phyloP scores from a whole-genome alignment of 2,113 vertebrate species.

The Anguilla rostrata region DNA sequence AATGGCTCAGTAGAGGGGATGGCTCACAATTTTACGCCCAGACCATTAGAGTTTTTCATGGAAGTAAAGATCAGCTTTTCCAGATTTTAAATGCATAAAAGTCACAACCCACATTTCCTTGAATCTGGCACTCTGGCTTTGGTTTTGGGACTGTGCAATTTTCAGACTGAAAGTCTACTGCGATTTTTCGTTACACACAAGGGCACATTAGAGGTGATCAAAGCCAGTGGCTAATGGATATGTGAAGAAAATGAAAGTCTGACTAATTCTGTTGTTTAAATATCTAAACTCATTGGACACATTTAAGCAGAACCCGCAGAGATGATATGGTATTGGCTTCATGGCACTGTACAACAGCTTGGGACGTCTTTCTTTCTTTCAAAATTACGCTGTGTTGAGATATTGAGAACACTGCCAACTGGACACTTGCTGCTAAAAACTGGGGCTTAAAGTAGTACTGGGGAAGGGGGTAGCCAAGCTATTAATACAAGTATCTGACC shows the following conservation, averaged over 20 bases:
- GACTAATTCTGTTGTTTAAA: neutral
- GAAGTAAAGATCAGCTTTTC: neutral
- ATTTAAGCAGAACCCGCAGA: neutral
- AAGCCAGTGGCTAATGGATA: neutral
- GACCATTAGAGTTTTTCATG: neutral
- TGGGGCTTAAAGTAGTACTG: slow-evolving; percentile 15
- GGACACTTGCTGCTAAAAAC: slow-evolving; percentile 21
- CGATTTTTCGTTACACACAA: neutral
- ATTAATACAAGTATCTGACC: slow-evolving; percentile 21
- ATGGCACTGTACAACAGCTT: slow-evolving; percentile 9
- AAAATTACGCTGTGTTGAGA: neutral
- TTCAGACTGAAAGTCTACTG: neutral
- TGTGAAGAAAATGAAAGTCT: neutral
- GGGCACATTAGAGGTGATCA: neutral
- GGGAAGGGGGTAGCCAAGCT: neutral
- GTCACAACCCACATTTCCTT: neutral
- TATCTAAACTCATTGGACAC: neutral
- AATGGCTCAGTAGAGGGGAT: neutral
- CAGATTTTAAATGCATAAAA: neutral
- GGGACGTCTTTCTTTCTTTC: neutral
- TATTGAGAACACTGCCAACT: slow-evolving; percentile 13
- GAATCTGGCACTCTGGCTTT: neutral
- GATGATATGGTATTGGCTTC: neutral
- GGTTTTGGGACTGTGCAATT: neutral
- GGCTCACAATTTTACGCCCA: neutral